Evolutionary conservation across 1,140 invertebrate species (phyloP).

Genomic region (Cotesia typhae): DNA sequence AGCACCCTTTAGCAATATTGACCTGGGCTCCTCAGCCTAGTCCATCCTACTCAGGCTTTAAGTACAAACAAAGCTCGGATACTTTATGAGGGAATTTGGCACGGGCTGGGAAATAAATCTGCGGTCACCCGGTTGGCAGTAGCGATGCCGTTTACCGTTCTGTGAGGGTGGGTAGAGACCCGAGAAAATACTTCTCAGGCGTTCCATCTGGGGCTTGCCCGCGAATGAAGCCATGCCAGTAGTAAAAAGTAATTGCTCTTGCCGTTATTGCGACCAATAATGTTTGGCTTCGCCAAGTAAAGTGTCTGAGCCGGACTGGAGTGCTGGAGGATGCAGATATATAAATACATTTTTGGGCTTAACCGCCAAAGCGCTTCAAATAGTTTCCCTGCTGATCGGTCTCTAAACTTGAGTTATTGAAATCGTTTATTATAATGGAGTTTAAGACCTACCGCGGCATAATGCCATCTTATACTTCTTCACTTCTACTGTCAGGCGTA

Average conservation of each 20-base stretch:
- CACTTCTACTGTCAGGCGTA: too few species aligned
- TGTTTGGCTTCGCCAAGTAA: conserved; percentile 22
- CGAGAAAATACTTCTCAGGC: conserved; percentile 29
- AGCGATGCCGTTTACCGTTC: background rate
- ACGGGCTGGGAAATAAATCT: conserved; percentile 40
- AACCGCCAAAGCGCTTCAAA: conserved; percentile 14
- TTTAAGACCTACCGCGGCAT: background rate
- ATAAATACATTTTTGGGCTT: background rate
- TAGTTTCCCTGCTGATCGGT: background rate
- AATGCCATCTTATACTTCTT: background rate
- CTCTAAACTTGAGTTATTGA: background rate
- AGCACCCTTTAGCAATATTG: conserved; percentile 33
- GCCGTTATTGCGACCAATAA: conserved; percentile 32
- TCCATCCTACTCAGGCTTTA: conserved; percentile 12
- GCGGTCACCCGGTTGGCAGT: conserved; percentile 31
- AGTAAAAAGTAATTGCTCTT: conserved; percentile 30
- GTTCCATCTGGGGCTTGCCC: conserved; percentile 19
- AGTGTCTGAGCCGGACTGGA: background rate
- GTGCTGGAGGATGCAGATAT: background rate
- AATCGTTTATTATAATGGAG: conserved; percentile 9
- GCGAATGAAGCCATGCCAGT: conserved; percentile 16
- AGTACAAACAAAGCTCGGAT: conserved; percentile 41
- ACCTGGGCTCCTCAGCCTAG: conserved; percentile 2
- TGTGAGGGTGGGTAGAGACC: background rate
- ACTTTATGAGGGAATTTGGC: conserved; percentile 45